Evolutionary conservation across 2,888 invertebrate species (phyloP).

Genomic region (Tipula helvola): DNA sequence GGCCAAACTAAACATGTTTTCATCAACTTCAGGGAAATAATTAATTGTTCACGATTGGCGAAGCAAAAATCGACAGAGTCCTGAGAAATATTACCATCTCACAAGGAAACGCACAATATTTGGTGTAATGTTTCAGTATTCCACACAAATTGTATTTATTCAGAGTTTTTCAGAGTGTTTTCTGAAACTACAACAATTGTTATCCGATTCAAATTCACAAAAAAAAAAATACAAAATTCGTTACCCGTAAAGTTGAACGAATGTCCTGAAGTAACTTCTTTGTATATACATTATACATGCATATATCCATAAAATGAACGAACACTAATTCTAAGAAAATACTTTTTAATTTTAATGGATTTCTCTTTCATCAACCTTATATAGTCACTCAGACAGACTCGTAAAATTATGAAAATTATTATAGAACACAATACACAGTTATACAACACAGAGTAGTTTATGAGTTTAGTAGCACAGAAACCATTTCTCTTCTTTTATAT

Average conservation of each 20-base stretch:
- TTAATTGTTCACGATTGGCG: too few species aligned
- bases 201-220: too few species aligned
- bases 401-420: not conserved
- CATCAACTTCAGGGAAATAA: too few species aligned
- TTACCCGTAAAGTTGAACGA: not conserved
- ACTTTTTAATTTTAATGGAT: not conserved
- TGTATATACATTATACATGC: not conserved
- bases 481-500: not conserved
- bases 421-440: not conserved
- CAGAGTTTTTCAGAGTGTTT: too few species aligned
- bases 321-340: not conserved
- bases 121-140: too few species aligned
- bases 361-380: not conserved
- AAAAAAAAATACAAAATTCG: not conserved
- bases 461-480: not conserved
- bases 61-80: too few species aligned
- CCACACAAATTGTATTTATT: too few species aligned
- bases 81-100: too few species aligned
- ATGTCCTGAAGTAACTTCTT: not conserved
- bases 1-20: too few species aligned
- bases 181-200: too few species aligned
- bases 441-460: not conserved
- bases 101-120: too few species aligned
- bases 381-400: not conserved
- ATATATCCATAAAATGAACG: not conserved